These are phyloP conservation scores for Lasioglossum pauxillum DNA, from an alignment of 2,888 invertebrate genomes.

Conservation along the genomic window DNA sequence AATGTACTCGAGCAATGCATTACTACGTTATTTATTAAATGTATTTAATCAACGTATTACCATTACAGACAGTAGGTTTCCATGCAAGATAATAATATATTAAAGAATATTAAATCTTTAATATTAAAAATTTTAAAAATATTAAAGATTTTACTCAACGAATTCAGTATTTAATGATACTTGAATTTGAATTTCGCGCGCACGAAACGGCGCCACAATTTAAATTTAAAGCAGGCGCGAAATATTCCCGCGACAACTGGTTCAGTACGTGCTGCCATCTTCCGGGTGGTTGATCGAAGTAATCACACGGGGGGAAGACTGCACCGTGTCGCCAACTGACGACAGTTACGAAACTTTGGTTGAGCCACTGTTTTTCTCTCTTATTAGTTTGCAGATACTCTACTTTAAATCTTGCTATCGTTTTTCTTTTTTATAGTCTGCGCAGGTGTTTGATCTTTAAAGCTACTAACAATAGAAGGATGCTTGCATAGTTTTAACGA, in stretches of 20 bases:
- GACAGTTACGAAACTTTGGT: conserved; percentile 39
- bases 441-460: conserved; percentile 10
- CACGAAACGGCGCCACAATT: neutral
- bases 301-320: conserved; percentile 9
- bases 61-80: neutral
- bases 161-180: neutral
- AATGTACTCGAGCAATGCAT: neutral
- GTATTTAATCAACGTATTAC: neutral
- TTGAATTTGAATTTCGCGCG: neutral
- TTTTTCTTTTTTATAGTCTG: conserved; percentile 6
- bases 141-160: neutral
- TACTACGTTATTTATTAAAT: neutral
- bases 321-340: conserved; percentile 67
- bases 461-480: neutral
- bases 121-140: too few relatives aligned
- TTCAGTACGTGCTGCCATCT: conserved; percentile 66
- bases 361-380: conserved; percentile 35
- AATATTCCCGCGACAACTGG: neutral
- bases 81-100: too few relatives aligned
- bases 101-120: too few relatives aligned
- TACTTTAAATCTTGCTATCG: conserved; percentile 43
- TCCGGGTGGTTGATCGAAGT: conserved; percentile 49
- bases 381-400: conserved; percentile 37
- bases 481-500: neutral
- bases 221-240: neutral